Conservation (phyloP, 2,888 invertebrate genomes). For the Microdon myrmicae region DNA sequence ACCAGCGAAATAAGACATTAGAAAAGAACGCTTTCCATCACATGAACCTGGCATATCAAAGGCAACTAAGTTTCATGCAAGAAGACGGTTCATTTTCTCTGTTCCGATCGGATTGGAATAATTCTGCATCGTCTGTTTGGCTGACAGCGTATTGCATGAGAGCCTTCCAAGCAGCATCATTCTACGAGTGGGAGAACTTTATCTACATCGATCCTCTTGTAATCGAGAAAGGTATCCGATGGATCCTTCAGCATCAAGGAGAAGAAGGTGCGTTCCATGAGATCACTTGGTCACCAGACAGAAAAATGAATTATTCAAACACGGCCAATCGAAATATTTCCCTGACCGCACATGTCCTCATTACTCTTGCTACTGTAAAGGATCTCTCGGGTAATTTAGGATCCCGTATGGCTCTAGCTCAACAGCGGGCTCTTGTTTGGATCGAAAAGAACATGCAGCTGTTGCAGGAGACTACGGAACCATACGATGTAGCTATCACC, state of each 20-base stretch:
- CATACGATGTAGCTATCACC: slow-evolving; percentile 85
- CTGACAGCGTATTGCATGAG: slow-evolving; percentile 88
- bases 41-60: slow-evolving; percentile 86
- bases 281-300: slow-evolving; percentile 81
- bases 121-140: slow-evolving; percentile 86
- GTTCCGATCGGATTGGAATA: slow-evolving; percentile 91
- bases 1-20: slow-evolving; percentile 81
- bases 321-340: slow-evolving; percentile 80
- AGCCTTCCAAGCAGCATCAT: slow-evolving; percentile 86
- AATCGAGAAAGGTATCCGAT: slow-evolving; percentile 81
- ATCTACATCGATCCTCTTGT: slow-evolving; percentile 88
- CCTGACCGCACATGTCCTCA: slow-evolving; percentile 89
- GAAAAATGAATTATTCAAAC: slow-evolving; percentile 80
- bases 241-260: slow-evolving; percentile 84
- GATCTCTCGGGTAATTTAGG: slow-evolving; percentile 78
- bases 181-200: slow-evolving; percentile 94
- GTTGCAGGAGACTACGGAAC: slow-evolving; percentile 74
- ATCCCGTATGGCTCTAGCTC: slow-evolving; percentile 77
- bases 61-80: slow-evolving; percentile 88
- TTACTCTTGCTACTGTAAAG: slow-evolving; percentile 82
- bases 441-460: slow-evolving; percentile 81
- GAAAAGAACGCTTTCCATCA: slow-evolving; percentile 81
- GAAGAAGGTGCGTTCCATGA: slow-evolving; percentile 87
- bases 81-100: slow-evolving; percentile 87
- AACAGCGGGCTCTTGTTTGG: slow-evolving; percentile 79